A percentile compares a stretch with the other conserved stretches of the same genome.
Conservation (phyloP, 35 echinoderm and acorn worm species). For the Ptychodera flava region DNA sequence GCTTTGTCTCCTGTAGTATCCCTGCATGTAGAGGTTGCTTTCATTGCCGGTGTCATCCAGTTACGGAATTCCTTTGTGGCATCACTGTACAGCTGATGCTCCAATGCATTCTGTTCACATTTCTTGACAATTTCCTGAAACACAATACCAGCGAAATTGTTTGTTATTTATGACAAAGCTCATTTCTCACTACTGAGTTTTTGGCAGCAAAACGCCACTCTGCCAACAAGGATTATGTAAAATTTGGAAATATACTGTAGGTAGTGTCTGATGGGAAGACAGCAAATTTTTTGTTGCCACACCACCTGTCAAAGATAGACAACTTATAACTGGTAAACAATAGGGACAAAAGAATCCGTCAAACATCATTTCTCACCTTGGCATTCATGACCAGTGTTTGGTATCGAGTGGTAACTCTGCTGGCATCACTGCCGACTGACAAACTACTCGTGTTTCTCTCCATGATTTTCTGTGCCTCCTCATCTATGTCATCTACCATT, state of each 20-base stretch:
- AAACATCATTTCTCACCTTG: constrained; percentile 54
- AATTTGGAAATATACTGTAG: no score
- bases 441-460: constrained; percentile 66
- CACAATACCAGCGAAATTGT: no score
- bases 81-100: constrained; percentile 47
- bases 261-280: no score
- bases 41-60: constrained; percentile 33
- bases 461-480: constrained; percentile 40
- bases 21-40: not conserved
- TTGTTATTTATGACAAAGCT: no score
- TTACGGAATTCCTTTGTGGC: constrained; percentile 32
- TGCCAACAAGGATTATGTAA: no score
- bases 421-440: constrained; percentile 58
- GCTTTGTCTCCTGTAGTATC: constrained; percentile 34
- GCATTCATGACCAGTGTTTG: constrained; percentile 42
- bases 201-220: no score
- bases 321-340: no score
- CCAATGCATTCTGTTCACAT: constrained; percentile 34
- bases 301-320: no score
- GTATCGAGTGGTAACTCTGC: constrained; percentile 47
- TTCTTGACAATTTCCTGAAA: constrained; percentile 49
- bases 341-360: no score
- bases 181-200: no score
- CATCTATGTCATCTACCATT: constrained; percentile 29
- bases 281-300: no score